phyloP scores from a whole-genome alignment of 1,140 invertebrate genomes.

The Aricia agestis region DNA sequence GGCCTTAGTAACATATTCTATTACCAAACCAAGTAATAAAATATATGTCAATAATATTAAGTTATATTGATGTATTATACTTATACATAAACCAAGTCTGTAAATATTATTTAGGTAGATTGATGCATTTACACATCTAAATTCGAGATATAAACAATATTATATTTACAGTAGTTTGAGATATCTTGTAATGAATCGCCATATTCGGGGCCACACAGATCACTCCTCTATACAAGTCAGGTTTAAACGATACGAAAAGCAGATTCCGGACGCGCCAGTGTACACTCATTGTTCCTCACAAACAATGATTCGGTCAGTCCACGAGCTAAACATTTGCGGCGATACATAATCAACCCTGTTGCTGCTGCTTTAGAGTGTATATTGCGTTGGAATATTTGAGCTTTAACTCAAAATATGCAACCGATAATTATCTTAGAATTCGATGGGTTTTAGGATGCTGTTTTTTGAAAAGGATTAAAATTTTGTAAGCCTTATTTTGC shows the following conservation, averaged over 20 bases:
- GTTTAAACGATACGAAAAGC: constrained; percentile 36
- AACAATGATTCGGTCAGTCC: constrained; percentile 31
- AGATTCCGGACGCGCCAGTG: constrained; percentile 34
- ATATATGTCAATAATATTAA: no score
- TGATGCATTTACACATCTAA: no score
- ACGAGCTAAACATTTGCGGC: not conserved
- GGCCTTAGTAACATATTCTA: no score
- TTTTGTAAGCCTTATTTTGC: no score
- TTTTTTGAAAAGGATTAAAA: not conserved
- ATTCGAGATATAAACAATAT: no score
- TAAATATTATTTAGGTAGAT: no score
- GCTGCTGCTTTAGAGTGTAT: not conserved
- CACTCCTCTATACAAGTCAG: constrained; percentile 20
- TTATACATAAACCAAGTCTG: no score
- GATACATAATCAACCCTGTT: not conserved
- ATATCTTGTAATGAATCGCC: no score
- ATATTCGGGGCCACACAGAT: not conserved
- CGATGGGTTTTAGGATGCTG: not conserved
- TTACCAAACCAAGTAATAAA: no score
- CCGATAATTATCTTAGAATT: constrained; percentile 1
- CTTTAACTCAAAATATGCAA: constrained; percentile 9
- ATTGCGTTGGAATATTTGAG: not conserved
- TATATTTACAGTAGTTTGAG: no score
- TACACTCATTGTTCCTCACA: constrained; percentile 33
- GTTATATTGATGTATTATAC: no score